Percentiles rank a stretch among this genome's conserved stretches.
Conservation (phyloP, 2,113 vertebrate genomes). For the Hyla sarda region DNA sequence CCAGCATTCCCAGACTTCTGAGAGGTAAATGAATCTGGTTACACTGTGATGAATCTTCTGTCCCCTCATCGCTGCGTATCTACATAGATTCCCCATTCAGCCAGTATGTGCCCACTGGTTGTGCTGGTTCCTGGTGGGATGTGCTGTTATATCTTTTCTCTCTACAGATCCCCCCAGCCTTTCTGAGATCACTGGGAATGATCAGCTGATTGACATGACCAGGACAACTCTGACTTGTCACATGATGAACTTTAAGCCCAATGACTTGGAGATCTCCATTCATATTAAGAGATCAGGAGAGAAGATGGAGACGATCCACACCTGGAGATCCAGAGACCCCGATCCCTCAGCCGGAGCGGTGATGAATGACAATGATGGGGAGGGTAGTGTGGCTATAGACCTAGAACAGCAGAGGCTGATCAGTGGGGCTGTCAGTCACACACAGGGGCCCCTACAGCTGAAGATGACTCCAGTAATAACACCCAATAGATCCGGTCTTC, state of each 20-base stretch:
- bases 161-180: conserved; percentile 46
- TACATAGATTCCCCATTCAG: not conserved
- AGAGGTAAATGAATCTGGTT: too few relatives aligned
- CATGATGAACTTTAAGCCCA: conserved; percentile 45
- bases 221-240: not conserved
- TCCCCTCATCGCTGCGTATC: too few relatives aligned
- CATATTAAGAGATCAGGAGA: not conserved
- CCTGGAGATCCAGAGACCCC: not conserved
- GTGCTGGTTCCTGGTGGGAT: not conserved
- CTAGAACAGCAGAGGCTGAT: not conserved
- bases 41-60: too few relatives aligned
- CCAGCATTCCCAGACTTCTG: too few relatives aligned
- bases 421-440: not conserved
- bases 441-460: not conserved
- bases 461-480: not conserved
- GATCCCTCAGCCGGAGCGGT: not conserved
- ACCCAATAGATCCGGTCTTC: not conserved
- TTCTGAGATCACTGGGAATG: conserved; percentile 19
- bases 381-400: not conserved
- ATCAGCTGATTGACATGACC: conserved; percentile 5
- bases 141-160: not conserved
- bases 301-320: not conserved
- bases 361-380: not conserved
- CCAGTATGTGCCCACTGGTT: not conserved
- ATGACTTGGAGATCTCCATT: not conserved